A percentile compares a stretch with the other conserved stretches of the same genome.
These are phyloP conservation scores for Andinoacara biseriatus DNA, from an alignment of 2,113 vertebrate species.

Conservation along the genomic window DNA sequence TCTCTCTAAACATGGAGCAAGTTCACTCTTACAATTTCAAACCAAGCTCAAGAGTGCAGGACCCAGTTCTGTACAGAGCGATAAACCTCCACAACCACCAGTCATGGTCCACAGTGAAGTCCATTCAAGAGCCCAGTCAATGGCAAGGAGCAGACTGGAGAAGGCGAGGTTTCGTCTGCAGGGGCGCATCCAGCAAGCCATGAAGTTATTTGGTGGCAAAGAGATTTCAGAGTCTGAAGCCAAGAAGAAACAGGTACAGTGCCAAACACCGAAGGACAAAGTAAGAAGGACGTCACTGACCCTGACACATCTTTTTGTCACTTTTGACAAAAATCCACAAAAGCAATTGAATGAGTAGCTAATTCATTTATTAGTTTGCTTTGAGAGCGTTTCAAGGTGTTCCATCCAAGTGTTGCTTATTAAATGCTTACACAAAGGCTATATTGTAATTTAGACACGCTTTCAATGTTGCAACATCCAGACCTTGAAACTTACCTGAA, in stretches of 20 bases:
- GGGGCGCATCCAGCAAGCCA: constrained; percentile 68
- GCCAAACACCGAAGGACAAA: neutral
- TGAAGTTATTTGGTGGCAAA: constrained; percentile 62
- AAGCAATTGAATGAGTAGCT: neutral
- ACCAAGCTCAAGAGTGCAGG: neutral
- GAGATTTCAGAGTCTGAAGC: constrained; percentile 64
- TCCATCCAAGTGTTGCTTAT: neutral
- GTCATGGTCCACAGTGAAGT: constrained; percentile 51
- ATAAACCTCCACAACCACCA: constrained; percentile 17
- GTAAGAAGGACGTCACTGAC: neutral
- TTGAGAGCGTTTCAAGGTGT: neutral
- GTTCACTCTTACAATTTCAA: neutral
- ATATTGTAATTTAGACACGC: neutral
- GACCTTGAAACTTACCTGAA: neutral
- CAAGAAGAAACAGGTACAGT: constrained; percentile 71
- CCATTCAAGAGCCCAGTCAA: constrained; percentile 61
- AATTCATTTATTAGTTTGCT: neutral
- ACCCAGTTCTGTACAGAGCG: neutral
- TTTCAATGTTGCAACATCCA: constrained; percentile 7
- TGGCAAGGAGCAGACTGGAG: constrained; percentile 72
- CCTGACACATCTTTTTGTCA: neutral
- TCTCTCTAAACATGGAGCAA: neutral
- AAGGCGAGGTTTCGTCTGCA: constrained; percentile 67
- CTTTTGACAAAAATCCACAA: neutral
- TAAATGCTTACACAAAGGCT: neutral